Percentiles rank a stretch among this genome's conserved stretches.
These are phyloP conservation scores for Irena cyanogastra DNA, from an alignment of 2,113 vertebrate species.

Conservation along the genomic window DNA sequence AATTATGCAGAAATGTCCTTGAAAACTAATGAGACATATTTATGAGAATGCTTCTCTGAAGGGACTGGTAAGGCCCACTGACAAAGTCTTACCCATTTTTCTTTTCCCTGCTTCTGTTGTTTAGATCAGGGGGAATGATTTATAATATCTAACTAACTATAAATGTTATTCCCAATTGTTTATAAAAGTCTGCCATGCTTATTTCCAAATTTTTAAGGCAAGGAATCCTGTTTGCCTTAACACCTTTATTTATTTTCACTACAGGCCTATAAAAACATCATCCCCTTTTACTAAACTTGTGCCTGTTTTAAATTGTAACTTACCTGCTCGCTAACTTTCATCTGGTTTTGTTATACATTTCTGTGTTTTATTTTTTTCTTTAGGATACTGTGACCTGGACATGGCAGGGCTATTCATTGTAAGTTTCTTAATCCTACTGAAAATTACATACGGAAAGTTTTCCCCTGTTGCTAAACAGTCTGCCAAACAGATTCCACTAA, in stretches of 20 bases:
- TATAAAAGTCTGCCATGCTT: background rate
- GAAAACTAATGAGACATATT: background rate
- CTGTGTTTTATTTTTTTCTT: background rate
- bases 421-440: constrained; percentile 65
- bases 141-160: background rate
- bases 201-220: background rate
- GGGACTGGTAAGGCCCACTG: background rate
- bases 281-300: background rate
- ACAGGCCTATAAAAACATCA: background rate
- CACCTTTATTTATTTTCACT: background rate
- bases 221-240: background rate
- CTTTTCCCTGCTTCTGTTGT: background rate
- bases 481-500: background rate
- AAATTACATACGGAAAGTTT: background rate
- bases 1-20: background rate
- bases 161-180: background rate
- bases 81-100: background rate
- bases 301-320: background rate
- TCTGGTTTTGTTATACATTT: background rate
- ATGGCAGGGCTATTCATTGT: constrained; percentile 92
- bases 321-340: background rate
- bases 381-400: constrained; percentile 98
- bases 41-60: background rate
- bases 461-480: background rate
- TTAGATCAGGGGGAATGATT: background rate